Conservation (phyloP, 1,140 invertebrate species). For the Zeugodacus cucurbitae region DNA sequence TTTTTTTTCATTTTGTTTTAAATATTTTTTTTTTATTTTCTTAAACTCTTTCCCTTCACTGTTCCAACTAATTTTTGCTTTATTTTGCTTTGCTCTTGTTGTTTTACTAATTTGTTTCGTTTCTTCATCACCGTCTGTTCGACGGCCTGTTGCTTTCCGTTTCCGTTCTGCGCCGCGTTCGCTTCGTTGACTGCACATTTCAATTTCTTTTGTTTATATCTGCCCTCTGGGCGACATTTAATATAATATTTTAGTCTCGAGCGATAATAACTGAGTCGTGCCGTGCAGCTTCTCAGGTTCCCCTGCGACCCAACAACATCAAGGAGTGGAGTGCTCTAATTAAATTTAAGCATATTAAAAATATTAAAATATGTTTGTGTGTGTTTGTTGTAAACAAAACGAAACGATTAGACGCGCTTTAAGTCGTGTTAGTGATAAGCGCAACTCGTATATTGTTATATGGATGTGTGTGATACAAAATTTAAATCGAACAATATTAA, state of each 20-base stretch:
- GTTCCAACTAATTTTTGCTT: background rate
- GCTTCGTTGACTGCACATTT: conserved; percentile 27
- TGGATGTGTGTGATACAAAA: no score
- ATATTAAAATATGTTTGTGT: background rate
- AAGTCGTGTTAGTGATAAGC: background rate
- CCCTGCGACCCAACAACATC: no score
- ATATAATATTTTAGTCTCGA: background rate
- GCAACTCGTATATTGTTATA: no score
- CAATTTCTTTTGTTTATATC: background rate
- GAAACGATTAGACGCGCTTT: background rate
- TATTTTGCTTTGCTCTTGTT: background rate
- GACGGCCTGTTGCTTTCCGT: conserved; percentile 18
- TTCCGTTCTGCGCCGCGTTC: background rate
- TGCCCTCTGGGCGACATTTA: background rate
- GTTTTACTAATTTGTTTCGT: no score
- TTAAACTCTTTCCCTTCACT: background rate
- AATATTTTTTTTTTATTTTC: no score
- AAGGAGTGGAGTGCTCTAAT: background rate
- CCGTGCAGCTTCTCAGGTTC: no score
- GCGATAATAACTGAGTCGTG: background rate
- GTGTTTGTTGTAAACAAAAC: background rate
- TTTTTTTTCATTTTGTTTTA: background rate
- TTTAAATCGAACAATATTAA: no score
- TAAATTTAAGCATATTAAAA: background rate
- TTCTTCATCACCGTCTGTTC: background rate